Conservation (phyloP, 2,888 invertebrate species). For the Drosophila borborema region DNA sequence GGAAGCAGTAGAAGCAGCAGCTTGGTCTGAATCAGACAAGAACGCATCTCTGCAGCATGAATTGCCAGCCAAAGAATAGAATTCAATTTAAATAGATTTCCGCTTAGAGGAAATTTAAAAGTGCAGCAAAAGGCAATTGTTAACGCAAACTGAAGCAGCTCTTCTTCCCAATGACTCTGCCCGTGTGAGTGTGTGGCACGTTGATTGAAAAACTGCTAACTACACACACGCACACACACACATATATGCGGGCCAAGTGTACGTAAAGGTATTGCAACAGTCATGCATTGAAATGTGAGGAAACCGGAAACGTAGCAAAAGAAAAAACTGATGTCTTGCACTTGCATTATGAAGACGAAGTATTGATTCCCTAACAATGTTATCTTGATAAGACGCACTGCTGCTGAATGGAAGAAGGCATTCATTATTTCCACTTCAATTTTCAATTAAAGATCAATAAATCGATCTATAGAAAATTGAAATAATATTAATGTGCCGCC, state of each 20-base stretch:
- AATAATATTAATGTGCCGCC: not conserved
- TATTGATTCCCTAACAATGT: conserved; percentile 31
- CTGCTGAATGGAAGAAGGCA: not conserved
- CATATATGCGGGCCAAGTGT: conserved; percentile 7
- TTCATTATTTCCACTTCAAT: not conserved
- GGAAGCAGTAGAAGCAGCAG: conserved; percentile 26
- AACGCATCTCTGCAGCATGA: conserved; percentile 64
- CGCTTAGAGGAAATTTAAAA: conserved; percentile 83
- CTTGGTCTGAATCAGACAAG: conserved; percentile 34
- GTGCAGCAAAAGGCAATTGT: conserved; percentile 71
- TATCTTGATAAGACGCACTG: not conserved
- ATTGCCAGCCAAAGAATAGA: conserved; percentile 68
- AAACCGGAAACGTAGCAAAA: conserved; percentile 36
- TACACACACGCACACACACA: conserved; percentile 54
- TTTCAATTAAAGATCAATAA: not conserved
- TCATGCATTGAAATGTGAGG: conserved; percentile 54
- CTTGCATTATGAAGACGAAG: conserved; percentile 27
- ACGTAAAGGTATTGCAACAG: conserved; percentile 46
- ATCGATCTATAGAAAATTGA: not conserved
- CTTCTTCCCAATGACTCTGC: conserved; percentile 16
- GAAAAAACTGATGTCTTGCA: conserved; percentile 25
- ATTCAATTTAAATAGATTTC: conserved; percentile 84
- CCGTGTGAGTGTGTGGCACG: conserved; percentile 54
- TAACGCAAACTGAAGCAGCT: conserved; percentile 55
- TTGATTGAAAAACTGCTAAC: conserved; percentile 77